These are phyloP conservation scores for Morpho achilles DNA, from an alignment of 2,888 invertebrate genomes.

Conservation along the genomic window DNA sequence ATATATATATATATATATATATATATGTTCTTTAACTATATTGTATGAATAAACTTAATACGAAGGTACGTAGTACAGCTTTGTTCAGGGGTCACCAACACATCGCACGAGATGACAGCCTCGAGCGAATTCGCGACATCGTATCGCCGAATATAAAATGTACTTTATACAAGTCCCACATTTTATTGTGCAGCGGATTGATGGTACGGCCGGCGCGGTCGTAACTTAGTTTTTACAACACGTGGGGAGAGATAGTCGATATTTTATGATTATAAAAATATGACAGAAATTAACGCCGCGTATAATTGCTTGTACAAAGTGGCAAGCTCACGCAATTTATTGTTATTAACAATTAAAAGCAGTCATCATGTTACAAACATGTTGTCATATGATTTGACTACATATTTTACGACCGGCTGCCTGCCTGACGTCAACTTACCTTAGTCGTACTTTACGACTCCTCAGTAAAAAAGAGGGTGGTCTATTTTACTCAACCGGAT, in stretches of 20 bases:
- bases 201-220: constrained; percentile 16
- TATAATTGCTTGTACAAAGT: not conserved
- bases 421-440: too few relatives aligned
- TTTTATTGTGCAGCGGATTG: constrained; percentile 24
- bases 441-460: too few relatives aligned
- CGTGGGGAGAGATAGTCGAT: constrained; percentile 16
- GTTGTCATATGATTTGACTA: too few relatives aligned
- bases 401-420: too few relatives aligned
- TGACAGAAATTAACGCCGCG: not conserved
- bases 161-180: constrained; percentile 14
- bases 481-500: too few relatives aligned
- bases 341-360: too few relatives aligned
- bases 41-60: too few relatives aligned
- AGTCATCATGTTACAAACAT: too few relatives aligned
- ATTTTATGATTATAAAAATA: constrained; percentile 2
- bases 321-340: too few relatives aligned
- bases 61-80: not conserved
- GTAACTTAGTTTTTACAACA: constrained; percentile 10
- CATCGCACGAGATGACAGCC: constrained; percentile 13
- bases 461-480: too few relatives aligned
- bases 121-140: constrained; percentile 18
- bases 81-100: not conserved
- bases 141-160: constrained; percentile 26
- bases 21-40: too few relatives aligned
- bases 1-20: too few relatives aligned